These are phyloP conservation scores for Malacosoma neustria DNA, from an alignment of 2,888 invertebrate genomes.

Conservation along the genomic window DNA sequence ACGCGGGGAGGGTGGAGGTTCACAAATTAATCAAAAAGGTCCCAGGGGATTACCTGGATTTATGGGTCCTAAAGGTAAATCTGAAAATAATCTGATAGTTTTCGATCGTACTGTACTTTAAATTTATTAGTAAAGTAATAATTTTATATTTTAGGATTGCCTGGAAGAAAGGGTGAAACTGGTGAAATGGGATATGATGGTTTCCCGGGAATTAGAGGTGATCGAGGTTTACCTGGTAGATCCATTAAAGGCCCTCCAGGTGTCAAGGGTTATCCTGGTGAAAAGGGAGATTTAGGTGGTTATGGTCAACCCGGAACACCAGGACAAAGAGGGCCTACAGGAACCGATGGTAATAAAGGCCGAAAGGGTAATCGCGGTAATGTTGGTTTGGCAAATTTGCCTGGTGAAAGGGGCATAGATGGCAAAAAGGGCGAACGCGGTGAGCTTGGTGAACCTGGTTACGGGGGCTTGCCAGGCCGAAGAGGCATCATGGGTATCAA, in stretches of 20 bases:
- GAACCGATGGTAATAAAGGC: constrained; percentile 77
- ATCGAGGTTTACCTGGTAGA: constrained; percentile 47
- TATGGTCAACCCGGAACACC: constrained; percentile 74
- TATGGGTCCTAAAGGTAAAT: constrained; percentile 38
- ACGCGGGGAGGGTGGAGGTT: constrained; percentile 38
- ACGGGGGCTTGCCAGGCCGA: constrained; percentile 67
- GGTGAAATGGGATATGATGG: constrained; percentile 53
- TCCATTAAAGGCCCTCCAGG: constrained; percentile 62
- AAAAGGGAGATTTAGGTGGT: constrained; percentile 77
- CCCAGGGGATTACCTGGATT: constrained; percentile 71
- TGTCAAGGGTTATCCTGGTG: constrained; percentile 79
- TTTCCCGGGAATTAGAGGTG: constrained; percentile 40
- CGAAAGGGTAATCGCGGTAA: constrained; percentile 67
- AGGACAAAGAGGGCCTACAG: constrained; percentile 72
- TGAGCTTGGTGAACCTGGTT: constrained; percentile 73
- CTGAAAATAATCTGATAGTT: no score
- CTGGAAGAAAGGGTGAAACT: constrained; percentile 38
- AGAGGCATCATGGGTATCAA: constrained; percentile 62
- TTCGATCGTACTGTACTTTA: no score
- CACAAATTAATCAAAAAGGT: constrained; percentile 55
- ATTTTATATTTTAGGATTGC: constrained; percentile 18
- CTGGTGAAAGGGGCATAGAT: constrained; percentile 43
- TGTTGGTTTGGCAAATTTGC: constrained; percentile 57
- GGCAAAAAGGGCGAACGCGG: constrained; percentile 68
- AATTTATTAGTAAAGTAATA: neutral